phyloP scores from a whole-genome alignment of 2,888 invertebrate genomes.

The Drosophila kuntzei region DNA sequence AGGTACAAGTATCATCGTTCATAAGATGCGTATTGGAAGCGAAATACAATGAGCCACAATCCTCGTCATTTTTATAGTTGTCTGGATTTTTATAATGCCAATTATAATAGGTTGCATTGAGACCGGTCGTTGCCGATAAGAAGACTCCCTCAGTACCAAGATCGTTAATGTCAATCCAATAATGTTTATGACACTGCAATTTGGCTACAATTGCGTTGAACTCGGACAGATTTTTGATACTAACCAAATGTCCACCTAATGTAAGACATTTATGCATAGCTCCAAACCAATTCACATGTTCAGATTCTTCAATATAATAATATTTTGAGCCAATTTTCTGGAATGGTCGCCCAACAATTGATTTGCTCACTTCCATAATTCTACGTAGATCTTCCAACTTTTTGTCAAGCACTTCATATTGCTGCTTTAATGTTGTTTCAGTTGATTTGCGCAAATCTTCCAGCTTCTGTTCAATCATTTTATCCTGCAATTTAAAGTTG shows the following conservation, averaged over 20 bases:
- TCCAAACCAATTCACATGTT: slow-evolving; percentile 14
- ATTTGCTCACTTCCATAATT: neutral
- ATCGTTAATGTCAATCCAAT: slow-evolving; percentile 19
- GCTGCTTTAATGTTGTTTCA: neutral
- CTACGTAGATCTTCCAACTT: neutral
- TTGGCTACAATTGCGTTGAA: neutral
- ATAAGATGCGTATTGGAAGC: neutral
- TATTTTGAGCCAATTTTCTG: slow-evolving; percentile 18
- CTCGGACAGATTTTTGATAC: slow-evolving; percentile 8
- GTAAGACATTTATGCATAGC: slow-evolving; percentile 5
- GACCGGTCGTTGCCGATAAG: neutral
- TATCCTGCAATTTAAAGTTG: neutral
- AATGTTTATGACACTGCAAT: neutral
- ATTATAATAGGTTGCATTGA: neutral
- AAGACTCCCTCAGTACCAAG: neutral
- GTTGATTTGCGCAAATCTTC: neutral
- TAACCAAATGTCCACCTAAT: slow-evolving; percentile 9
- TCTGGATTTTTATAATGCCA: slow-evolving; percentile 8
- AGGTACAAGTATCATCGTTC: slow-evolving; percentile 2
- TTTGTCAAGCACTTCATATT: neutral
- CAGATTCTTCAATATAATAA: slow-evolving; percentile 14
- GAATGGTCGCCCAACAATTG: neutral
- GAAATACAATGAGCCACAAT: slow-evolving; percentile 8
- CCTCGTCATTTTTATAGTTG: neutral
- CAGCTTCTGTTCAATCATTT: slow-evolving; percentile 4